A percentile compares a stretch with the other conserved stretches of the same genome.
Evolutionary conservation across 2,113 vertebrate species (phyloP).

Genomic region (Mesitornis unicolor): DNA sequence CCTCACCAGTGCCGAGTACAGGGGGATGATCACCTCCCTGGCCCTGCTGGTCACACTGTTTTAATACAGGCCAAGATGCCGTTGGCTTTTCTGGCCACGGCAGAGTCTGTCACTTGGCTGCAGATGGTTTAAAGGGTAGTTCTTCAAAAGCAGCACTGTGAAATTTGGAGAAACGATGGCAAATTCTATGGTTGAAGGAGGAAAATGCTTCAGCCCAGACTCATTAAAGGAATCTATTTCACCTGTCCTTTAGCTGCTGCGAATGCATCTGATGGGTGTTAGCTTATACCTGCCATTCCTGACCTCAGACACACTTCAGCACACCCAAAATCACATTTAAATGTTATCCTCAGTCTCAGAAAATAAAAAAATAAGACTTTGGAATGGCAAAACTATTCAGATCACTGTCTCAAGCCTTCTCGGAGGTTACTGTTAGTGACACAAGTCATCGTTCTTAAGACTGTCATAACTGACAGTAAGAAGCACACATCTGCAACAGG

Average conservation of each 20-base stretch:
- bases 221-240: neutral
- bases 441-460: neutral
- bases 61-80: no score
- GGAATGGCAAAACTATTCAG: neutral
- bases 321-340: neutral
- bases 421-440: neutral
- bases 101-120: neutral
- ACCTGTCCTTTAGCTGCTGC: neutral
- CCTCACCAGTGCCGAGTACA: no score
- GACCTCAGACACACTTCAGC: neutral
- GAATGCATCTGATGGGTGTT: accelerated
- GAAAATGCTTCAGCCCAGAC: neutral
- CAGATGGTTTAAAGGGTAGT: neutral
- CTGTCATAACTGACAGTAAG: neutral
- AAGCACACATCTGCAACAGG: neutral
- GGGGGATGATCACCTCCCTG: no score
- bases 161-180: neutral
- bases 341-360: neutral
- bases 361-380: neutral
- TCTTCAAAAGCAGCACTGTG: neutral
- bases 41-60: no score
- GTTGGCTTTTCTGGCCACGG: no score
- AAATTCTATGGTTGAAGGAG: neutral
- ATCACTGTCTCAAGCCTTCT: neutral
- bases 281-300: neutral